These are phyloP conservation scores for Mystacides longicornis DNA, from an alignment of 2,888 invertebrate species.

Conservation along the genomic window DNA sequence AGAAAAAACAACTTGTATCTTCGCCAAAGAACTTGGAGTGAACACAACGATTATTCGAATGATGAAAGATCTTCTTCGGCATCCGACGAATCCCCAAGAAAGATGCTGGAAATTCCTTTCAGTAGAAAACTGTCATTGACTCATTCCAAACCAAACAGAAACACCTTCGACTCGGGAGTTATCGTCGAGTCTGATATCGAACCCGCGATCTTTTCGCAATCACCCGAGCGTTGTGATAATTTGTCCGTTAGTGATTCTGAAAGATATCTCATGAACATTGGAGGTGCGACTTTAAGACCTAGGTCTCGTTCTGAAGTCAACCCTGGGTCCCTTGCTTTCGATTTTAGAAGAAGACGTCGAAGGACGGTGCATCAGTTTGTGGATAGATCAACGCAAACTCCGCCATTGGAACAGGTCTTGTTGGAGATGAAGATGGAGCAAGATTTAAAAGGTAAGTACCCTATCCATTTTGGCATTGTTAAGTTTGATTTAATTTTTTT, in stretches of 20 bases:
- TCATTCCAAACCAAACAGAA: not conserved
- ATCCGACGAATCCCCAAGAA: not conserved
- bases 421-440: constrained; percentile 20
- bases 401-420: constrained; percentile 23
- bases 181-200: constrained; percentile 14
- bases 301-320: constrained; percentile 8
- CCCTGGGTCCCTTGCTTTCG: not conserved
- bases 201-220: not conserved
- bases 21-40: not conserved
- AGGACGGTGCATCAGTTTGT: not conserved
- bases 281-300: not conserved
- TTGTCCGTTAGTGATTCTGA: constrained; percentile 9
- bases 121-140: not conserved
- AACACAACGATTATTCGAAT: not conserved
- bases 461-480: not conserved
- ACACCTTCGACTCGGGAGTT: constrained; percentile 13
- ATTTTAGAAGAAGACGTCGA: not conserved
- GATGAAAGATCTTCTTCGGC: not conserved
- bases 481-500: not conserved
- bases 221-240: constrained; percentile 1
- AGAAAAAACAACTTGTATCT: no score
- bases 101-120: no score
- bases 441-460: constrained; percentile 12
- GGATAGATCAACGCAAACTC: constrained; percentile 19
- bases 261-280: not conserved